Conservation (phyloP, 2,113 vertebrate species). For the Melanocharis versteri region DNA sequence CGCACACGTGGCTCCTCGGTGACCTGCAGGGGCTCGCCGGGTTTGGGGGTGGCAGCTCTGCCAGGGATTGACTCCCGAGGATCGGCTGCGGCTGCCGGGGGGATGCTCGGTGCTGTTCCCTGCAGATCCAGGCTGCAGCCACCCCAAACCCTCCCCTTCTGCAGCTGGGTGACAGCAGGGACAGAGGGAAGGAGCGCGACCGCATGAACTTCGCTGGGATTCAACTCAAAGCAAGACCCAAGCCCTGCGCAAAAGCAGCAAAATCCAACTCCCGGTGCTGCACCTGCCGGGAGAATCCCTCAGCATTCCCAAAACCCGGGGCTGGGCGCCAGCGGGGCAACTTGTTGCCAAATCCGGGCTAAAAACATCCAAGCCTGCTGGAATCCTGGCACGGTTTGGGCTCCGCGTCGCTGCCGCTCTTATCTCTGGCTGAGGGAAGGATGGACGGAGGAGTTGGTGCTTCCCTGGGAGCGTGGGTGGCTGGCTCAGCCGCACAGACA, state of each 20-base stretch:
- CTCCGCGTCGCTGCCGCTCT: background rate
- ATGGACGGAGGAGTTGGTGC: too few species aligned
- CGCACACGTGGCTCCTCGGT: background rate
- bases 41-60: background rate
- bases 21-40: background rate
- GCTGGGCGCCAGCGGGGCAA: background rate
- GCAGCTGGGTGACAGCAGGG: background rate
- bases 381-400: accelerated
- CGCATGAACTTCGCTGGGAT: accelerated
- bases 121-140: background rate
- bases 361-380: background rate
- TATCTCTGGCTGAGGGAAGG: background rate
- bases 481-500: background rate
- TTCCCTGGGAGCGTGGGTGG: too few species aligned
- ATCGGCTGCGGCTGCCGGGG: accelerated
- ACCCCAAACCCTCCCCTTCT: background rate
- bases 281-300: background rate
- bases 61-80: background rate
- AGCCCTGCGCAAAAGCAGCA: background rate
- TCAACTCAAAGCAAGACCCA: background rate
- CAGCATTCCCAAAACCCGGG: background rate
- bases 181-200: accelerated
- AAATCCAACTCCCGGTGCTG: background rate
- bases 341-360: background rate
- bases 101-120: background rate